Evolutionary conservation across 2,888 invertebrate species (phyloP), one percentile per base, ranked within the genome.

Genomic region (Scaptomyza reducta): DNA sequence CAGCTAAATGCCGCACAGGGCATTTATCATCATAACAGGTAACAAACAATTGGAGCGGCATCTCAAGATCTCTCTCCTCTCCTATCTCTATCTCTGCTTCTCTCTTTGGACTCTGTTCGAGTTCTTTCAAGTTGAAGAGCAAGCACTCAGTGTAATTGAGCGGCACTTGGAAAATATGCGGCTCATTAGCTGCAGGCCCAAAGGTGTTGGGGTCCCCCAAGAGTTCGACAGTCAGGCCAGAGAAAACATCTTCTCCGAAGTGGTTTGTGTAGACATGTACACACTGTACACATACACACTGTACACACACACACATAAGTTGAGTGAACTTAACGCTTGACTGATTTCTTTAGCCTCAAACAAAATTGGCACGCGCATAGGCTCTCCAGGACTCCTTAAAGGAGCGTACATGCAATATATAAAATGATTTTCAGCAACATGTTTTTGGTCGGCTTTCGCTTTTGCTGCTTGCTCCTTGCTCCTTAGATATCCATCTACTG

Each of bases 141-240:
- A 75, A 74, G 88, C 88, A 87, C 86, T 85, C 87, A 88, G 66
- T 74, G 88, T 88, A 85, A 85, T 85, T 86, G 85, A 83, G 85
- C 77, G 70, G 68, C 84, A 86, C 85, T 85, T 88, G 70, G 72
- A 73, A 79, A 86, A 88, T 83, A 73, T 88, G 81, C 81, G 85
- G 79, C 83, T 85, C 88, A 83, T 85, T 85, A 85, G 87, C 69
- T 79, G 71, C 69, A 57, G 64, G 49, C 73, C 66, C 70, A 56
- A 66, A 64, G 78, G 70, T 78, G 78, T 68, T 70, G 47, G 55
- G 22, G 18, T 13, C 66, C 66, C 63, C 49, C 41, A 70, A 49
- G 76, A 49, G 47, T 66, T 76, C 72, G 61, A 61, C 51, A 70
- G 53, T 49, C 46, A 42, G 53, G 38, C 38, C 6, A 38, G 41